Conservation (phyloP, 1,140 invertebrate species). For the Caenorhabditis latens region DNA sequence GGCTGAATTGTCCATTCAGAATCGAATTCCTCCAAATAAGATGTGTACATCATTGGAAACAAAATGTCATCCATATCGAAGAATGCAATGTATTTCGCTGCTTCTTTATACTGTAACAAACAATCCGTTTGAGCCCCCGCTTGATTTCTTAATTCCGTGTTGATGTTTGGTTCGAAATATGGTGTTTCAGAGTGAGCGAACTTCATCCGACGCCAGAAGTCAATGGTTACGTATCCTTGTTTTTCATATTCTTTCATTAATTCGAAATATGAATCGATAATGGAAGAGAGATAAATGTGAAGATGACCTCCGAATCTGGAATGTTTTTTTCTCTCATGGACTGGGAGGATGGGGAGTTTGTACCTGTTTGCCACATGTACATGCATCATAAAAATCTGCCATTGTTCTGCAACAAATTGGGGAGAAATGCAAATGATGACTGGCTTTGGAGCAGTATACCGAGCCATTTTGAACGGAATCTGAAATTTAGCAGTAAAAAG, state of each 20-base stretch:
- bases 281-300: neutral
- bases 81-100: neutral
- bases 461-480: conserved; percentile 22
- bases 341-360: neutral
- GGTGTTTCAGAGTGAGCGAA: too few relatives aligned
- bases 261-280: conserved; percentile 7
- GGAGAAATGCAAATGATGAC: conserved; percentile 28
- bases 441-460: conserved; percentile 13
- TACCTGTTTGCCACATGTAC: neutral
- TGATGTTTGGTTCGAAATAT: too few relatives aligned
- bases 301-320: conserved; percentile 20
- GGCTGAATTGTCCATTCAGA: neutral
- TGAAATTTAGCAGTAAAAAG: neutral
- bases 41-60: neutral
- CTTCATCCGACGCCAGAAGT: too few relatives aligned
- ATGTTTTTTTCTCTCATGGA: neutral
- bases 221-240: too few relatives aligned
- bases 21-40: neutral
- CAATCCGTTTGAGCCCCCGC: conserved; percentile 7
- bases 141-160: neutral
- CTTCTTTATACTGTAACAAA: conserved; percentile 6
- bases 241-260: neutral
- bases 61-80: conserved; percentile 6
- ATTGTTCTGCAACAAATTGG: conserved; percentile 24
- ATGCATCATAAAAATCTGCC: conserved; percentile 24